These are phyloP conservation scores for Agonopterix alstromeriana DNA, from an alignment of 2,888 invertebrate species.

Conservation along the genomic window DNA sequence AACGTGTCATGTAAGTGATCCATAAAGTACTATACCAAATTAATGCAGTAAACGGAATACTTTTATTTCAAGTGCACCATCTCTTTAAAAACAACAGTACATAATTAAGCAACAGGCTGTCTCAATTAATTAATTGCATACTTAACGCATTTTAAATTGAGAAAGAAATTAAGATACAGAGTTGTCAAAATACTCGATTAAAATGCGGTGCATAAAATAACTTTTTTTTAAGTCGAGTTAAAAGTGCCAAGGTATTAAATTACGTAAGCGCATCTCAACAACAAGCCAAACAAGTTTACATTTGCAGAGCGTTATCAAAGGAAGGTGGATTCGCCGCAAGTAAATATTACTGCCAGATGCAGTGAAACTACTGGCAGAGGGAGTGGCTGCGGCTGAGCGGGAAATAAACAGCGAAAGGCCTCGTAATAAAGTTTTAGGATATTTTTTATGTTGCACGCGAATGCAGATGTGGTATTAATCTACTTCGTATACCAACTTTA, in stretches of 20 bases:
- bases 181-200: neutral
- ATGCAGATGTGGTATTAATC: slow-evolving; percentile 9
- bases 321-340: slow-evolving; percentile 19
- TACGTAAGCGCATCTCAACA: slow-evolving; percentile 14
- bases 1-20: no score
- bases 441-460: slow-evolving; percentile 27
- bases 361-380: slow-evolving; percentile 14
- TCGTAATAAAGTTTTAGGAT: slow-evolving; percentile 50
- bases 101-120: no score
- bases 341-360: slow-evolving; percentile 37
- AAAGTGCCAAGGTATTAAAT: slow-evolving; percentile 14
- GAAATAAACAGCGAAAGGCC: slow-evolving; percentile 41
- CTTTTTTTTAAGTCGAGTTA: neutral
- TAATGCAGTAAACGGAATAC: no score
- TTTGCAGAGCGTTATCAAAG: slow-evolving; percentile 21
- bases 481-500: slow-evolving; percentile 3
- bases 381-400: slow-evolving; percentile 13
- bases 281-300: slow-evolving; percentile 17
- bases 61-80: no score
- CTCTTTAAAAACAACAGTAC: no score
- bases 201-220: neutral
- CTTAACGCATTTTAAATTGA: no score
- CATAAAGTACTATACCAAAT: no score
- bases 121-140: neutral
- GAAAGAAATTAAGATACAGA: neutral